These are phyloP conservation scores for Torymus texanus DNA, from an alignment of 2,888 invertebrate genomes.

Conservation along the genomic window DNA sequence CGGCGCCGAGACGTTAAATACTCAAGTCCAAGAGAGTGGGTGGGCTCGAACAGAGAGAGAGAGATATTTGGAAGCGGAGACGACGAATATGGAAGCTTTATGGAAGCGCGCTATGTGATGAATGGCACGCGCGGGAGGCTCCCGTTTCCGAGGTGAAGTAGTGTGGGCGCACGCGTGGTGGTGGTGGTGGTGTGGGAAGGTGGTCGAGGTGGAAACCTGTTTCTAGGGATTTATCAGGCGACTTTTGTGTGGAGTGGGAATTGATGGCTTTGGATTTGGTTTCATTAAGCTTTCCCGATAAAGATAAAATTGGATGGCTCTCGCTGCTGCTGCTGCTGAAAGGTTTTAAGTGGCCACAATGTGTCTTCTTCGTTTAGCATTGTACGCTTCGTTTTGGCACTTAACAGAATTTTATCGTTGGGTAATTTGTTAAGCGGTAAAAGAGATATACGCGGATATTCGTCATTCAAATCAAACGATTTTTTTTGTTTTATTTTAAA, in stretches of 20 bases:
- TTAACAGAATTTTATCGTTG: too few species aligned
- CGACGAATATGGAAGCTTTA: not conserved
- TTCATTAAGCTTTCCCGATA: not conserved
- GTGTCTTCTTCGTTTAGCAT: too few species aligned
- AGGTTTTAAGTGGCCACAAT: too few species aligned
- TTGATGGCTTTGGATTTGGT: not conserved
- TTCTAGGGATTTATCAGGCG: too few species aligned
- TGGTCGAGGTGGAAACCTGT: slow-evolving; percentile 1
- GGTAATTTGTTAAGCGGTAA: too few species aligned
- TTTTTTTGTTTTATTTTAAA: too few species aligned
- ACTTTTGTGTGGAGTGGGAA: too few species aligned
- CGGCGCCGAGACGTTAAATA: slow-evolving; percentile 41
- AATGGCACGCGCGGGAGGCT: not conserved
- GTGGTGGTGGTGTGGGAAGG: not conserved
- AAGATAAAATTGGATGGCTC: too few species aligned
- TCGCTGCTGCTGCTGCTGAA: not conserved
- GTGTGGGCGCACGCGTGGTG: slow-evolving; percentile 27
- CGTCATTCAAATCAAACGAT: too few species aligned
- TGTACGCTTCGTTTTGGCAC: too few species aligned
- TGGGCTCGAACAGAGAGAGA: not conserved
- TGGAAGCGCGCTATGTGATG: too few species aligned
- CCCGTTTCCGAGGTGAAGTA: slow-evolving; percentile 22
- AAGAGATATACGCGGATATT: too few species aligned
- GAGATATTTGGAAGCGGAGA: not conserved
- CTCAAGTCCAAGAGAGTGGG: slow-evolving; percentile 39